Percentiles rank a stretch among this genome's conserved stretches.
These are phyloP conservation scores for Glyphotaelius pellucidus DNA, from an alignment of 2,888 invertebrate species.

Conservation along the genomic window DNA sequence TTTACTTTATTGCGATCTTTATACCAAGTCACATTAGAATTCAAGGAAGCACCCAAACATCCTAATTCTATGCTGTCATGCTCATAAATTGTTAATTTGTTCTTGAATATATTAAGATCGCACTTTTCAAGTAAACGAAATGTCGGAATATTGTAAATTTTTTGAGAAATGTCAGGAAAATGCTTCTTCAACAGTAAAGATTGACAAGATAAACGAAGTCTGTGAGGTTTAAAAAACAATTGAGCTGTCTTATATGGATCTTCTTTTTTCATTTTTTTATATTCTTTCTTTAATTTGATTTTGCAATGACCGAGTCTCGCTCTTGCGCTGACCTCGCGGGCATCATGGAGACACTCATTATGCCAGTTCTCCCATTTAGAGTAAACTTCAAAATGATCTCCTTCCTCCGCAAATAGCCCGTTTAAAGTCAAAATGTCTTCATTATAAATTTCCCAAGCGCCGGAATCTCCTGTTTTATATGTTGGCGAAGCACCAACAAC, in stretches of 20 bases:
- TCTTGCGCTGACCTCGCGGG: background rate
- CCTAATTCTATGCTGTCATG: constrained; percentile 26
- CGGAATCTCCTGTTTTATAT: constrained; percentile 14
- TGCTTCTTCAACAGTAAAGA: constrained; percentile 43
- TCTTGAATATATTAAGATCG: constrained; percentile 16
- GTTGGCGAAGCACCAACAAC: constrained; percentile 2
- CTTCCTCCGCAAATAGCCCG: background rate
- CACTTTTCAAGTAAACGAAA: constrained; percentile 49
- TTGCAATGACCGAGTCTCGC: constrained; percentile 36
- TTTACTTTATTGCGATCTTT: constrained; percentile 10
- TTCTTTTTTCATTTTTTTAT: background rate
- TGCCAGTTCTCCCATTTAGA: constrained; percentile 51
- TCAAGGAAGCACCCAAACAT: constrained; percentile 45
- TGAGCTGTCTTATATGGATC: constrained; percentile 23
- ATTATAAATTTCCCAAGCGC: constrained; percentile 26
- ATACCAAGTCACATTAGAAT: constrained; percentile 56
- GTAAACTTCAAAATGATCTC: constrained; percentile 39
- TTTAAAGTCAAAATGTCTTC: constrained; percentile 32
- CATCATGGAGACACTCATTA: background rate
- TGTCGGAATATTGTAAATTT: constrained; percentile 26
- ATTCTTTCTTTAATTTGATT: constrained; percentile 14
- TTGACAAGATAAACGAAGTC: constrained; percentile 51
- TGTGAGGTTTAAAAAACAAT: constrained; percentile 36
- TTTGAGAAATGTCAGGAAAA: constrained; percentile 29
- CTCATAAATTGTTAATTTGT: constrained; percentile 24